Conservation (phyloP, 2,888 invertebrate genomes). For the Lypha dubia region DNA sequence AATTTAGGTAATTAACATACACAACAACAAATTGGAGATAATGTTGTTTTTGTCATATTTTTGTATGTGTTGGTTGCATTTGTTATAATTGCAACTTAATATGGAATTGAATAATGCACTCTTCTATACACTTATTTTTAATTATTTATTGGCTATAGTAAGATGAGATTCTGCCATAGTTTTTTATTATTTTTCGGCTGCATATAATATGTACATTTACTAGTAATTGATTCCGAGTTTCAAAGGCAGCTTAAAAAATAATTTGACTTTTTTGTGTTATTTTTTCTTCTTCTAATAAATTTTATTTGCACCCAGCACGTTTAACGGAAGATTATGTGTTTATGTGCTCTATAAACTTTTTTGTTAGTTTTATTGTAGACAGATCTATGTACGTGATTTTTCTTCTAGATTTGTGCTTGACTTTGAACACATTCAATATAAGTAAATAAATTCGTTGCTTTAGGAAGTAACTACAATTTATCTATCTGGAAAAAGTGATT, state of each 20-base stretch:
- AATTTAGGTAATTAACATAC: conserved; percentile 26
- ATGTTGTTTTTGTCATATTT: conserved; percentile 19
- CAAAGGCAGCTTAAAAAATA: conserved; percentile 55
- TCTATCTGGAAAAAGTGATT: conserved; percentile 82
- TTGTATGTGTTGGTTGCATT: too few species aligned
- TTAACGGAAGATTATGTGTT: conserved; percentile 62
- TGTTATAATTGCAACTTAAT: conserved; percentile 19
- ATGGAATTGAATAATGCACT: conserved; percentile 3
- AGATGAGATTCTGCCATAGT: conserved; percentile 63
- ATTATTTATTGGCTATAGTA: conserved; percentile 16
- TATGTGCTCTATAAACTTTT: neutral
- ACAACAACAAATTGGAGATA: conserved; percentile 20
- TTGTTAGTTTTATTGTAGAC: conserved; percentile 18
- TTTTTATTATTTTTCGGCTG: conserved; percentile 18
- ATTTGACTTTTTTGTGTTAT: conserved; percentile 66
- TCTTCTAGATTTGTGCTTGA: conserved; percentile 21
- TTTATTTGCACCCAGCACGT: conserved; percentile 61
- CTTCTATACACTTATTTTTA: conserved; percentile 11
- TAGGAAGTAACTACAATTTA: conserved; percentile 73
- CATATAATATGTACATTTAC: conserved; percentile 49
- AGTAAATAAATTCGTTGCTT: conserved; percentile 51
- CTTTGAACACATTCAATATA: conserved; percentile 59
- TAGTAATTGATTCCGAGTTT: conserved; percentile 64
- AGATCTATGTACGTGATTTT: conserved; percentile 10
- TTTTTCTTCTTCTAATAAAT: conserved; percentile 32